Evolutionary conservation across 2,888 invertebrate genomes (phyloP).

Genomic region (Euproctis similis): DNA sequence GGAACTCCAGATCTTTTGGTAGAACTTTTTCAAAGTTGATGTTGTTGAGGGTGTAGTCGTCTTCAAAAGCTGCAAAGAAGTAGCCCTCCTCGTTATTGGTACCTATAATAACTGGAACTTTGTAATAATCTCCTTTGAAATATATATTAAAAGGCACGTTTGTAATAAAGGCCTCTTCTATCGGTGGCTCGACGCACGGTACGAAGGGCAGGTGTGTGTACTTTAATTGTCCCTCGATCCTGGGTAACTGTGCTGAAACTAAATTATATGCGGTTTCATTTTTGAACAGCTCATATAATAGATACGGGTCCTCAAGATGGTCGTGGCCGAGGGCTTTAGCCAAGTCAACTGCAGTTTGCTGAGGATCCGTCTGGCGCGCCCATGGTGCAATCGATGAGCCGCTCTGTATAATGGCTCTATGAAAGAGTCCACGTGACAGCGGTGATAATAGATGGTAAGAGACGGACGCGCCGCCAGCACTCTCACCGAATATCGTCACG

Average conservation of each 20-base stretch:
- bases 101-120: constrained; percentile 26
- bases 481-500: constrained; percentile 35
- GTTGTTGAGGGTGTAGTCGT: constrained; percentile 2
- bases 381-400: constrained; percentile 29
- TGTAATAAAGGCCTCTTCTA: constrained; percentile 12
- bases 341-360: constrained; percentile 18
- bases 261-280: constrained; percentile 4
- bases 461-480: constrained; percentile 29
- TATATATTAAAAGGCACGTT: constrained; percentile 12
- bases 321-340: constrained; percentile 11
- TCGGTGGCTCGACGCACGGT: constrained; percentile 7
- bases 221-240: constrained; percentile 1
- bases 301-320: constrained; percentile 2
- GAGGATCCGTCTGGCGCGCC: constrained; percentile 20
- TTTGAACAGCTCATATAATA: constrained; percentile 4
- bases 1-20: constrained; percentile 4
- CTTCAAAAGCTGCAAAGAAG: constrained; percentile 8
- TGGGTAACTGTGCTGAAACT: constrained; percentile 1
- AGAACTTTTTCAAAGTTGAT: constrained; percentile 4
- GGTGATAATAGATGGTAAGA: constrained; percentile 29
- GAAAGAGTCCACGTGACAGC: constrained; percentile 29
- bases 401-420: constrained; percentile 31
- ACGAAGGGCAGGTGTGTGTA: not conserved
- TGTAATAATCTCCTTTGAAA: constrained; percentile 13
- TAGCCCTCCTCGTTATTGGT: constrained; percentile 22